Evolutionary conservation across 2,797 vertebrate genomes (phyloP), one percentile per base, ranked within the genome.

Genomic region (Agapornis canus): DNA sequence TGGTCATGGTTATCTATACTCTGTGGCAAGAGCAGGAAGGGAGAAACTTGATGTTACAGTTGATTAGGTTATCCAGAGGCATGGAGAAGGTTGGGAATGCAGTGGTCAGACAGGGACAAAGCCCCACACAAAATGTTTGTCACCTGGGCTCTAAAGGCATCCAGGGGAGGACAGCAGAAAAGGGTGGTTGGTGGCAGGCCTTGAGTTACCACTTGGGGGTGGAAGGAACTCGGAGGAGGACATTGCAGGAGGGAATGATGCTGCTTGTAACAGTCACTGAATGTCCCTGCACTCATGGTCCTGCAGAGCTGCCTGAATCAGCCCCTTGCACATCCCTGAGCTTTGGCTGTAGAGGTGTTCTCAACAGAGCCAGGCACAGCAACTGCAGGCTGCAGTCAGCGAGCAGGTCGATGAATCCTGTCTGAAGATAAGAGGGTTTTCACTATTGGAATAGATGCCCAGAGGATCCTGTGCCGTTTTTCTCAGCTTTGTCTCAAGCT

Each of bases 181-280:
- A 57, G 32, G 1, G 0, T 10, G 19, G 22, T 16, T 8, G 11
- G 13, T n/a, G 23, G 15, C 10, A 23, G 40, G 63, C 54, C 47
- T 49, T 52, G 47, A 63, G 25, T 23, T 45, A 29, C 14, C 3
- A 3, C 27, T 71, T 25, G 19, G 17, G 21, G 27, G 22, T 72
- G n/a, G 77, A 40, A 82, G 57, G 65, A 14, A 51, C 54, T 68
- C 13, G 13, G 35, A 61, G 42, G 32, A 71, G 8, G 48, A 20
- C 0, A 0, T 40, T 32, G 19, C 22, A 32, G 56, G 39, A 37
- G 71, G 18, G 35, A 23, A 13, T 2, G 0, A 25, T 20, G 59
- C 42, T 77, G 42, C 54, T 61, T 51, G 19, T 45, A 29, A 10
- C n/a, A 40, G 7, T 20, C 12, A 3, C n/a, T 71, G 27, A 14